Conservation (phyloP, 2,113 vertebrate genomes). For the Marmota monax region DNA sequence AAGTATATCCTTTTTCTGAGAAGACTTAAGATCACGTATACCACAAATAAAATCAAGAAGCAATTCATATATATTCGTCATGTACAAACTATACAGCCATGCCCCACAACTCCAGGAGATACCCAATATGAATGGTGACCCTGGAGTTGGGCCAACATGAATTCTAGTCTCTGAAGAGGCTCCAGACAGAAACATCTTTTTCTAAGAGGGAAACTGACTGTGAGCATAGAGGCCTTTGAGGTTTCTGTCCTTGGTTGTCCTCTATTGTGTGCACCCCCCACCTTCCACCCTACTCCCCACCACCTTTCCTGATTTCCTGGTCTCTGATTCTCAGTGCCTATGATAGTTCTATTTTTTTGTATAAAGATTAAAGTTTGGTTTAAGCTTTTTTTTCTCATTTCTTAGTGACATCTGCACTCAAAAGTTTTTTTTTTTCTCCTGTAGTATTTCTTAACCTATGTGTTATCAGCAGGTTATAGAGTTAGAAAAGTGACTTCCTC, state of each 20-base stretch:
- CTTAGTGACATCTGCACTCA: slow-evolving; percentile 50
- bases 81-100: background rate
- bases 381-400: slow-evolving; percentile 38
- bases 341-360: slow-evolving; percentile 38
- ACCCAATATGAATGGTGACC: background rate
- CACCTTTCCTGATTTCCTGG: background rate
- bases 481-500: background rate
- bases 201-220: background rate
- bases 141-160: background rate
- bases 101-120: background rate
- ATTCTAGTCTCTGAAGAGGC: slow-evolving; percentile 33
- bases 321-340: background rate
- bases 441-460: background rate
- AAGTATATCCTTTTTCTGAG: background rate
- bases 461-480: background rate
- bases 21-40: slow-evolving; percentile 28
- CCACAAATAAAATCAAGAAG: slow-evolving; percentile 43
- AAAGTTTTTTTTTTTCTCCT: background rate
- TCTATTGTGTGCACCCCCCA: background rate
- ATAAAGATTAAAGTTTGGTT: background rate
- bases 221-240: background rate
- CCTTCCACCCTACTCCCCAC: background rate
- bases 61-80: background rate
- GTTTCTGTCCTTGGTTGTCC: background rate
- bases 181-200: slow-evolving; percentile 46